Evolutionary conservation across 2,888 invertebrate genomes (phyloP), one percentile per base, ranked within the genome.

Genomic region (Melanostoma mellinum): DNA sequence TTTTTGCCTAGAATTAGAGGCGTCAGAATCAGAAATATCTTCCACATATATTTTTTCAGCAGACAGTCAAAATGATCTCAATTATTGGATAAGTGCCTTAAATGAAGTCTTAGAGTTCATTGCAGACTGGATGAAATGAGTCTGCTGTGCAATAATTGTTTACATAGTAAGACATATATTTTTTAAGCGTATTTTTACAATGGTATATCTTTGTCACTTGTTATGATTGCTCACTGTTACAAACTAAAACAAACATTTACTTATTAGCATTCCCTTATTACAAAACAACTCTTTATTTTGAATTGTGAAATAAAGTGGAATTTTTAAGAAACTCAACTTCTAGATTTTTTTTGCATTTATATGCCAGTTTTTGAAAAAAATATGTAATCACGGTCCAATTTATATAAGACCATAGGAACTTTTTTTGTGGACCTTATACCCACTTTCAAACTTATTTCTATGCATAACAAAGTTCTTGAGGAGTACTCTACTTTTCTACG

Each of bases 31-130:
- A 4, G 72, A 87, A 30, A 38, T 6, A 10, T 9, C 42, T 30
- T 44, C 40, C 6, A 42, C 1, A 44, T 85, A 79, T 89, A 91
- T 91, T 73, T 90, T 93, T 85, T 90, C 92, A 0, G 91, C 92
- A 20, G 93, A 93, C 71, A 92, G 89, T n/a, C 90, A 89, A 60
- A 80, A 87, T 3, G 93, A 93, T 69, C 88, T 92, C 9, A 85
- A 88, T 20, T 88, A 88, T 55, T 93, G 93, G 93, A 87, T 92
- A 69, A 85, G 87, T 6, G 90, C 91, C 73, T 88, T 93, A 42
- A 93, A 93, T 87, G 88, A 88, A 60, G 90, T 92, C 6, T 79
- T 93, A 30, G 86, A 88, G n/a, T 90, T 92, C 40, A 87, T 92
- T 35, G 88, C 89, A 44, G 89, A 89, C 76, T 93, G 93, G 93